Base-by-base conservation (phyloP, 2,888 invertebrate species). In the Minunthozetes semirufus region DNA sequence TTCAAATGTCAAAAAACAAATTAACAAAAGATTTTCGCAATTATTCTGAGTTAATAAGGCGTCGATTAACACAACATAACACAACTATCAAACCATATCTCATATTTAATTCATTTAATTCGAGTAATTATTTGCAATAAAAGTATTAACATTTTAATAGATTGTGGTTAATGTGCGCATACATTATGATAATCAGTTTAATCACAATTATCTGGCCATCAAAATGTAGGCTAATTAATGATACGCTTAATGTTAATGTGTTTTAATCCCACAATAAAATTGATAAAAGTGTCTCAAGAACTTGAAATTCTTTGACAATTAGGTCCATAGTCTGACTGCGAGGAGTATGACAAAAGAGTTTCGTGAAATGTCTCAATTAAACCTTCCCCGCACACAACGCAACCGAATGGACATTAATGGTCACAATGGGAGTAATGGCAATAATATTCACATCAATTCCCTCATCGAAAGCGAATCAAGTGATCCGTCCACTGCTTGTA, bases 311-410 rank as follows among this genome's bases (percentile, higher is more conserved):
- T 38, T 61, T 77, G 72, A 53, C 19, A 76, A 76, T n/a, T 84
- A 86, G 82, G 85, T 88, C 76, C 90, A 91, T 83, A 91, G 91
- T 82, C 83, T 92, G 77, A 92, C 92, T 48, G 92, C 91, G 9
- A 86, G 92, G 79, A 91, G 90, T 80, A 87, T 92, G 76, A 89
- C 91, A 4, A 88, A 86, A 79, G 88, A 90, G 82, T 89, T 91
- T 80, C 86, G 90, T 66, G 89, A 90, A 79, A 86, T 79, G 22
- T 79, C 80, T 29, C 79, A 79, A 27, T 79, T 80, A 29, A 74
- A 79, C 33, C 72, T 72, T 76, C 77, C 79, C 11, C 77, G 77
- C 25, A 77, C 79, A 17, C 80, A 80, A 38, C 63, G 33, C 76
- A 80, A 79, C 72, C 78, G 80, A 48, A 79, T 80, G 33, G 78